These are phyloP conservation scores for Ctena decussata DNA, from an alignment of 2,888 invertebrate species.

Conservation along the genomic window DNA sequence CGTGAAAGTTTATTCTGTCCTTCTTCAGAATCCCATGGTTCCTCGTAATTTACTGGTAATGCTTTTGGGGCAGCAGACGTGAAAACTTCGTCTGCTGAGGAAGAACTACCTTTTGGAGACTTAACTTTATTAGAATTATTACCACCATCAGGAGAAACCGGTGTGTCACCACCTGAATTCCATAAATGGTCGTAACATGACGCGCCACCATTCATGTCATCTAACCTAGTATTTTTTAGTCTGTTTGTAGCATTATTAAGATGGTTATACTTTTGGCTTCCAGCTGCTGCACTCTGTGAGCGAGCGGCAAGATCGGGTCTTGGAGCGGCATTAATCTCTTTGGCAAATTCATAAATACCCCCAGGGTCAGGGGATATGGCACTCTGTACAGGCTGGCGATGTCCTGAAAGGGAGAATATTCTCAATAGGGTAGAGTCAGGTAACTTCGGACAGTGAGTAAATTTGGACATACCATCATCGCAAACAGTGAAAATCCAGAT, in stretches of 20 bases:
- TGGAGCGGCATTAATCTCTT: conserved; percentile 30
- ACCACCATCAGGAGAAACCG: neutral
- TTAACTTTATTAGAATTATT: neutral
- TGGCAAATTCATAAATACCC: conserved; percentile 53
- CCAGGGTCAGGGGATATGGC: conserved; percentile 28
- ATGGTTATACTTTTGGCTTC: neutral
- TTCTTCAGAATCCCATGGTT: conserved; percentile 77
- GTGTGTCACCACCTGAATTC: neutral
- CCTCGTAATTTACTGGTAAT: conserved; percentile 68
- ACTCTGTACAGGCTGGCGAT: neutral
- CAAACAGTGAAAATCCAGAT: too few species aligned
- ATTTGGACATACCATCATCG: too few species aligned
- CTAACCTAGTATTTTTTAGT: neutral
- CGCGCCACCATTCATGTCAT: neutral
- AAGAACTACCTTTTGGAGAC: neutral
- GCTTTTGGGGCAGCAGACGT: neutral
- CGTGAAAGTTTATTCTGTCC: conserved; percentile 67
- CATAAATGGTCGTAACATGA: neutral
- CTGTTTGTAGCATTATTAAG: conserved; percentile 4
- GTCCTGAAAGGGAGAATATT: neutral
- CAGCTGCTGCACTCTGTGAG: neutral
- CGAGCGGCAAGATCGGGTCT: neutral
- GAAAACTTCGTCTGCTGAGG: conserved; percentile 7
- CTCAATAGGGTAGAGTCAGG: too few species aligned
- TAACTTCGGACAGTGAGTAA: too few species aligned